Base-by-base conservation (phyloP, 2,888 invertebrate genomes). In the Drosophila lacicola region DNA sequence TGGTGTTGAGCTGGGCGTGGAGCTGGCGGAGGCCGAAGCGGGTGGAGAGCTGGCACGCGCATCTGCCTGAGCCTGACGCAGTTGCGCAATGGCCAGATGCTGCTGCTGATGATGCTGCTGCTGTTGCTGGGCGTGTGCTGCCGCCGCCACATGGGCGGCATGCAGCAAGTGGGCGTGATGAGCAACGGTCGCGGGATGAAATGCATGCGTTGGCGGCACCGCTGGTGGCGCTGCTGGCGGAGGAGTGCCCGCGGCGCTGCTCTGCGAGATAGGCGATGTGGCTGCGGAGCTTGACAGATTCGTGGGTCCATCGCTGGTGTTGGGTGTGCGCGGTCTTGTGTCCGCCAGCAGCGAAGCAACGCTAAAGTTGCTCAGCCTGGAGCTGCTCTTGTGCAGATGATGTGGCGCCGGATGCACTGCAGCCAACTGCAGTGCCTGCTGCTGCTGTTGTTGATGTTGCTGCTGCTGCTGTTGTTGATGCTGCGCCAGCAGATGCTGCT, bases 291-390 rank as follows among this genome's bases (percentile, higher is more conserved):
- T 93, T 29, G 91, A 91, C 6, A 92, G 86, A 77, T 92, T 92
- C 69, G 91, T 91, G 29, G 92, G 91, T n/a, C 88, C 92, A 62
- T 82, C 82, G 47, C 65, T 74, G 41, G 67, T 76, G 33, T 56
- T 80, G 25, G 92, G 92, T 13, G 94, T 93, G 62, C 93, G 93
- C 2, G 95, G 94, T 58, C 92, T 82, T 29, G 97, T 96, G 88
- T 98, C 97, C 14, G 97, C 95, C 79, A 98, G 93, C 76, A 97
- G 94, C 1, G 97, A 96, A 6, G 97, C 97, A 80, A 98, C 97
- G 93, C 97, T 96, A 93, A 98, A 98, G 83, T 93, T 93, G 93
- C 95, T 96, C 90, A 96, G 95, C 84, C 95, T 93, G 74, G 95
- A 95, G 71, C 94, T 94, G 62, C 91, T 90, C 90, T 95, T 95